Base-by-base conservation (phyloP, 2,888 invertebrate species). In the Macrostomum cliftonense region DNA sequence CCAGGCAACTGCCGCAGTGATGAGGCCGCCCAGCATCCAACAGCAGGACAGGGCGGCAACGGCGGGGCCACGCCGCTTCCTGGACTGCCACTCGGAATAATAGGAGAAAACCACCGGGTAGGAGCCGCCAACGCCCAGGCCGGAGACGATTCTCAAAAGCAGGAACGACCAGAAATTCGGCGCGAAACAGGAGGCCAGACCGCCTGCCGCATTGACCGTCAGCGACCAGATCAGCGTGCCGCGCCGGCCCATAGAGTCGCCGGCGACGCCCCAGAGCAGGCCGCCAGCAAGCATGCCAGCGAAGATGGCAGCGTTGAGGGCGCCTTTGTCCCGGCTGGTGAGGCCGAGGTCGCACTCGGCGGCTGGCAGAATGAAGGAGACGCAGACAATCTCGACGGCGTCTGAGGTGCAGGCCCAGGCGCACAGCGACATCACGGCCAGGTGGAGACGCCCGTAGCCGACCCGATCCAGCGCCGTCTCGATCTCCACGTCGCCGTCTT, bases 71-170 rank as follows among this genome's bases (percentile, higher is more conserved):
- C 88, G 77, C 66, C 82, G 83, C 58, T 80, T 77, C 72, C 83
- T 85, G 50, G 87, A 86, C 72, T 88, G 87, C 71, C 88, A 88
- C 73, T 88, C 88, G 53, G 85, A 84, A 71, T 85, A 88, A 72
- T 88, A 88, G 19, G 87, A 83, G 83, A 87, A 88, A 70, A 88
- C 84, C 56, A 88, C 86, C 52, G 88, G 88, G 67, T 87, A 82
- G 63, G 82, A 83, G 55, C 84, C 84, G 59, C 84, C 84, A 59
- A 84, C 77, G 56, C 88, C 87, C 64, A 87, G 83, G 59, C 87
- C 88, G 68, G 87, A 87, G 63, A 88, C 76, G 68, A 88, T 85
- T 63, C 88, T 78, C 73, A 85, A 82, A 59, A 86, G 68, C 79
- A 88, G 82, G 73, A 88, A 88, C 58, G 83, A 76, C 74, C 79